A percentile compares a stretch with the other conserved stretches of the same genome.
Conservation (phyloP, 2,797 vertebrate species). For the Fringilla coelebs region DNA sequence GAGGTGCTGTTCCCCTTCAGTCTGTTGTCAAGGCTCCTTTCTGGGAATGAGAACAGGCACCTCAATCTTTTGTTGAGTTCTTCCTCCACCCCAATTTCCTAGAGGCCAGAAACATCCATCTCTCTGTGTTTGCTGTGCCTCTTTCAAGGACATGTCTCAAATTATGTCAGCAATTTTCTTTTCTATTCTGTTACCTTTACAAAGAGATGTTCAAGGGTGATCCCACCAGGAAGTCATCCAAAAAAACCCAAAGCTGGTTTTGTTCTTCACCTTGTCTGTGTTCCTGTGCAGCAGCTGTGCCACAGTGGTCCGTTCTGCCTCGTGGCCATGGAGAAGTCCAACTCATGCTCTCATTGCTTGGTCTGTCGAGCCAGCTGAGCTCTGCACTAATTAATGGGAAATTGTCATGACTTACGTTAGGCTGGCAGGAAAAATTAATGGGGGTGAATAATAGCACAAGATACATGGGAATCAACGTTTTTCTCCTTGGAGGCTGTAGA, state of each 20-base stretch:
- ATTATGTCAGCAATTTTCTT: neutral
- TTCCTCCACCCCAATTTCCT: fast-evolving
- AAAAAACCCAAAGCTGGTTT: neutral
- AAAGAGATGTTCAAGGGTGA: neutral
- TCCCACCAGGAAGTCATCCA: neutral
- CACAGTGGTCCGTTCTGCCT: neutral
- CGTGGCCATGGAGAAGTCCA: neutral
- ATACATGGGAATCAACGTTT: slow-evolving; percentile 25
- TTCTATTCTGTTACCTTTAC: neutral
- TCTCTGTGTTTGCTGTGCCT: neutral
- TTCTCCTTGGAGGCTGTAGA: slow-evolving; percentile 40
- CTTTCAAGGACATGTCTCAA: neutral
- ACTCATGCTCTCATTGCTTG: neutral
- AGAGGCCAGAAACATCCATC: neutral
- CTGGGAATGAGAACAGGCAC: neutral
- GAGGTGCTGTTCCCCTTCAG: neutral
- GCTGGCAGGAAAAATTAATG: neutral
- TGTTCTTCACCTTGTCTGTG: neutral
- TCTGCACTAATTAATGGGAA: neutral
- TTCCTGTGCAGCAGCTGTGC: neutral
- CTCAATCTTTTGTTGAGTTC: neutral
- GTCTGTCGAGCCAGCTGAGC: neutral
- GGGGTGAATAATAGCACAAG: slow-evolving; percentile 44
- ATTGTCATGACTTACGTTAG: neutral
- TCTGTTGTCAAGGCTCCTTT: neutral